Conservation (phyloP, 1,140 invertebrate species). For the Magallana angulata region DNA sequence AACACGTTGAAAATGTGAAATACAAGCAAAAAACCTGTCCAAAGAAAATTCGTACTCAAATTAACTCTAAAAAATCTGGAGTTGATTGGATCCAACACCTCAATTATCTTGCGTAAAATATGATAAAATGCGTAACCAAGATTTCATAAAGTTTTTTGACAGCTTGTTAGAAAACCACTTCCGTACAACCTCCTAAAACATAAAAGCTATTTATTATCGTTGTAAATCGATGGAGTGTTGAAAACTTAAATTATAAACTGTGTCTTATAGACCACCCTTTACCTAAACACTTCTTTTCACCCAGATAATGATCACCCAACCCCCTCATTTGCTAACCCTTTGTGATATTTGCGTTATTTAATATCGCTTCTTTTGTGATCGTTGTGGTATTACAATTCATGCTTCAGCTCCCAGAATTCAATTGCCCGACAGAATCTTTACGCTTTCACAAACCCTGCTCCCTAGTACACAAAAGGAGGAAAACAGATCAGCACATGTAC, state of each 20-base stretch:
- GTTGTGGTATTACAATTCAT: background rate
- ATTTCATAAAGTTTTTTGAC: background rate
- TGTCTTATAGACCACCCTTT: constrained; percentile 3
- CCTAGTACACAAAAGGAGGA: background rate
- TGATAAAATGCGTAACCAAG: background rate
- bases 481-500: background rate
- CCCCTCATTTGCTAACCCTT: constrained; percentile 23
- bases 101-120: background rate
- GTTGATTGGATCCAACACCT: background rate
- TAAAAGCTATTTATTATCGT: background rate
- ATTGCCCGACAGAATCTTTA: background rate
- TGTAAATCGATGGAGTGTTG: background rate
- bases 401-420: background rate
- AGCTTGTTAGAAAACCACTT: background rate
- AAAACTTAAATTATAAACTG: constrained; percentile 3
- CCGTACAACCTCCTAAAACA: background rate
- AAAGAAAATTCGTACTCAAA: background rate
- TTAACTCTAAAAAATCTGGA: background rate
- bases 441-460: background rate
- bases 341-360: constrained; percentile 7
- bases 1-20: background rate
- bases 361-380: constrained; percentile 24
- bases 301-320: constrained; percentile 14
- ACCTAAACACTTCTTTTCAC: background rate
- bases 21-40: background rate